A percentile compares a stretch with the other conserved stretches of the same genome.
Evolutionary conservation across 2,113 vertebrate genomes (phyloP).

Genomic region (Semicossyphus pulcher): DNA sequence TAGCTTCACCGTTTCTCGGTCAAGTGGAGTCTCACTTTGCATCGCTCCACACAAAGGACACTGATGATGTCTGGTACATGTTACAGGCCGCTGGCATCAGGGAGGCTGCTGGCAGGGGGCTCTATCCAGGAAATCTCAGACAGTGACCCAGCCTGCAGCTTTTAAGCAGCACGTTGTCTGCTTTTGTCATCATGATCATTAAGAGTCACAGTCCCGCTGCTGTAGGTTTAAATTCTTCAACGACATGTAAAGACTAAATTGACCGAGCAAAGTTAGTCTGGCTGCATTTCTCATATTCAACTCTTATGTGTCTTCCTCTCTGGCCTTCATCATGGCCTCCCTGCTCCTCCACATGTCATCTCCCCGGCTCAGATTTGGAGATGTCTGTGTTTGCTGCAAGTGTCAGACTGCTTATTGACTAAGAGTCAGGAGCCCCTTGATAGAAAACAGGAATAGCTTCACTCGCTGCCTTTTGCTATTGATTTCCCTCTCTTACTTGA

Average conservation of each 20-base stretch:
- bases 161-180: slow-evolving; percentile 36
- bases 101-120: slow-evolving; percentile 8
- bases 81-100: slow-evolving; percentile 44
- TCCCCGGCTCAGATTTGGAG: slow-evolving; percentile 35
- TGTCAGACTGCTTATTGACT: slow-evolving; percentile 61
- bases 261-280: neutral
- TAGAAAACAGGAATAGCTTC: slow-evolving; percentile 62
- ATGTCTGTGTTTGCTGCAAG: slow-evolving; percentile 58
- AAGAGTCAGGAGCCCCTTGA: slow-evolving; percentile 55
- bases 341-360: slow-evolving; percentile 41
- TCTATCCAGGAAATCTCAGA: slow-evolving; percentile 6
- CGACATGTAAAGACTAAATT: neutral
- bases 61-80: slow-evolving; percentile 57
- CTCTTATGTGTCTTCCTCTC: slow-evolving; percentile 21
- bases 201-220: slow-evolving; percentile 19
- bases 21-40: slow-evolving; percentile 50
- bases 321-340: slow-evolving; percentile 17
- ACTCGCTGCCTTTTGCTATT: slow-evolving; percentile 55
- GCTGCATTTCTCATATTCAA: neutral
- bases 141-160: neutral
- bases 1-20: slow-evolving; percentile 27
- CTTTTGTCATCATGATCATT: slow-evolving; percentile 46
- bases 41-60: slow-evolving; percentile 35
- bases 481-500: slow-evolving; percentile 63
- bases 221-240: slow-evolving; percentile 3